Base-by-base conservation (phyloP, 2,888 invertebrate species). In the Rhaphigaster nebulosa region DNA sequence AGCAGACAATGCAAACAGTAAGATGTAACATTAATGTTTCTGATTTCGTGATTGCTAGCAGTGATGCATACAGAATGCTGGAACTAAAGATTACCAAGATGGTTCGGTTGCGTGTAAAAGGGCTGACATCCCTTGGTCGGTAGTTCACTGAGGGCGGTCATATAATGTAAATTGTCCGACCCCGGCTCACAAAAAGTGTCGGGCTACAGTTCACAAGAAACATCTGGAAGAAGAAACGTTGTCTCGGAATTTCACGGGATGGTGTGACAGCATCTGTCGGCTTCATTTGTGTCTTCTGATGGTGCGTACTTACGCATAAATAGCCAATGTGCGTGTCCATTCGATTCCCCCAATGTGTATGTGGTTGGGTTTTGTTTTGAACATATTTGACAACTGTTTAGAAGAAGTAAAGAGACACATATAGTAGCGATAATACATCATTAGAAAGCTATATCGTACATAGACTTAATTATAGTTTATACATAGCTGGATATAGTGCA, bases 101-200 rank as follows among this genome's bases (percentile, higher is more conserved):
- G 70, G 0, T 38, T 38, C 20, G 6, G 34, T 76, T 38, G 23
- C 70, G 6, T 76, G 38, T 38, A 18, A 38, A 65, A 23, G 65
- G 65, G 65, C 29, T 29, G 70, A 76, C 34, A 76, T 38, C 20
- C 70, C 38, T 38, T 10, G 26, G 84, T 84, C 84, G 84, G 84
- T 84, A 84, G 84, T 45, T 84, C 45, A n/a, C 84, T 15, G 15
- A 15, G 41, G 45, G 45, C 26, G 45, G 84, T 10, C 41, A 84
- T 84, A 84, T 84, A 84, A 84, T 84, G 84, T 84, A 84, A 84
- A 84, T 84, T 84, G 84, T 84, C n/a, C 13, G 45, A n/a, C 84
- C 84, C 84, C n/a, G 5, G 4, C 45, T 84, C 15, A 84, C 84
- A 84, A 84, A 84, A 84, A 84, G 45, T 84, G 84, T 84, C 41